phyloP scores from a whole-genome alignment of 1,140 invertebrate species.

The Drosophila quadrilineata region DNA sequence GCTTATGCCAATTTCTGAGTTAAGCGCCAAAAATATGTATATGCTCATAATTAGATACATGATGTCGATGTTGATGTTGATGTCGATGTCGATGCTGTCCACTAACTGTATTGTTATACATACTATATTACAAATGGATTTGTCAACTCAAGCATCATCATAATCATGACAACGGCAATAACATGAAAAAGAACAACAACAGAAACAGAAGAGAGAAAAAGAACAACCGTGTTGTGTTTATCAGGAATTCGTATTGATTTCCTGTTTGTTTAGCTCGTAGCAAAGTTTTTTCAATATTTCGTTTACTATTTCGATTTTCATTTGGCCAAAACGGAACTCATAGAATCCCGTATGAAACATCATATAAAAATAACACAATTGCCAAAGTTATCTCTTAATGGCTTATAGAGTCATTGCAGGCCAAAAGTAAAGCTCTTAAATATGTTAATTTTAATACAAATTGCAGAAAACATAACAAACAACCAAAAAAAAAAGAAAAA shows the following conservation, averaged over 20 bases:
- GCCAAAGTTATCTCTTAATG: slow-evolving; percentile 34
- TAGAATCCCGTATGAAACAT: slow-evolving; percentile 32
- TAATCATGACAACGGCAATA: slow-evolving; percentile 33
- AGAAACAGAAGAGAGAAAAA: no score
- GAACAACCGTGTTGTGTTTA: slow-evolving; percentile 55
- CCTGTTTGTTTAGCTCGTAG: slow-evolving; percentile 63
- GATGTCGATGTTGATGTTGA: no score
- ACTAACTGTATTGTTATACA: slow-evolving; percentile 14
- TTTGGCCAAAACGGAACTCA: slow-evolving; percentile 17
- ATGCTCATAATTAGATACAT: slow-evolving; percentile 16
- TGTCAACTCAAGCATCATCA: slow-evolving; percentile 52
- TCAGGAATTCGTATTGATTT: slow-evolving; percentile 55
- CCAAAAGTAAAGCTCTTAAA: slow-evolving; percentile 24
- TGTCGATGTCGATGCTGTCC: no score
- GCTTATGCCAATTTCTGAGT: slow-evolving; percentile 29
- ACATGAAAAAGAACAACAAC: slow-evolving; percentile 2
- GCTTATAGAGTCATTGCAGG: slow-evolving; percentile 2
- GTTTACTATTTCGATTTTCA: slow-evolving; percentile 46
- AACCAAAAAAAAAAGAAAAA: slow-evolving; percentile 17
- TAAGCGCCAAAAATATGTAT: slow-evolving; percentile 51
- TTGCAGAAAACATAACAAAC: slow-evolving; percentile 31
- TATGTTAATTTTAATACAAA: slow-evolving; percentile 52
- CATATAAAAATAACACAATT: slow-evolving; percentile 38
- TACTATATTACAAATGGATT: slow-evolving; percentile 60
- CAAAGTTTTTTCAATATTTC: no score